Percentiles rank a stretch among this genome's conserved stretches.
These are phyloP conservation scores for Grus americana DNA, from an alignment of 2,113 vertebrate species.

Conservation along the genomic window DNA sequence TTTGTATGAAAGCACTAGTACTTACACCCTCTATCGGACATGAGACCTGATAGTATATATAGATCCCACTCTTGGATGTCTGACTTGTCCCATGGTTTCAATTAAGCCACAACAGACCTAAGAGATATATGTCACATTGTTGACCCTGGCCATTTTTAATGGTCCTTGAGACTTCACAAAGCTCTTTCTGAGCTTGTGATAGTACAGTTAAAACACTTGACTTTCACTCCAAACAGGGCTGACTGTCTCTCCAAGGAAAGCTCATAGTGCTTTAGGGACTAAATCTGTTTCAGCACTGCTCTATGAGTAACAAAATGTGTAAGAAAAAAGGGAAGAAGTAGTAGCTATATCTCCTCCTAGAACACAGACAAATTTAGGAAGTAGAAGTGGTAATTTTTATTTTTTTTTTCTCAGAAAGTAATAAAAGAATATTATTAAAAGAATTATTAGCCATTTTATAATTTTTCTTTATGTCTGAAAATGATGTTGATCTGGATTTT, in stretches of 20 bases:
- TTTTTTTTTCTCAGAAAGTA: neutral
- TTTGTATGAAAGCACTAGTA: neutral
- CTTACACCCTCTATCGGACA: neutral
- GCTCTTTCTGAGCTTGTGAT: neutral
- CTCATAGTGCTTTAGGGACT: neutral
- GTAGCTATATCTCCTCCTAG: neutral
- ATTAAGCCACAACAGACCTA: neutral
- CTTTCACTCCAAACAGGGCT: neutral
- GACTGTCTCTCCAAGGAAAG: neutral
- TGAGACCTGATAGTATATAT: neutral
- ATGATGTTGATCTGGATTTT: neutral
- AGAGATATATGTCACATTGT: neutral
- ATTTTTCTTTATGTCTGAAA: neutral
- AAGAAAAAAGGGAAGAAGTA: neutral
- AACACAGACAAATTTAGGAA: neutral
- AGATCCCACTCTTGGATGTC: neutral
- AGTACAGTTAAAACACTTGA: neutral
- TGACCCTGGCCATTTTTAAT: neutral
- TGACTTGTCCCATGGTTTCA: neutral
- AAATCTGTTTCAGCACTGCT: neutral
- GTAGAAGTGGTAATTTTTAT: neutral
- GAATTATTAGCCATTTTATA: neutral
- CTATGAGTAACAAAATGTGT: neutral
- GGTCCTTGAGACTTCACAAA: neutral
- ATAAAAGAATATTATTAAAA: neutral